Conservation (phyloP, 2,113 vertebrate species). For the Dicrurus megarhynchus region DNA sequence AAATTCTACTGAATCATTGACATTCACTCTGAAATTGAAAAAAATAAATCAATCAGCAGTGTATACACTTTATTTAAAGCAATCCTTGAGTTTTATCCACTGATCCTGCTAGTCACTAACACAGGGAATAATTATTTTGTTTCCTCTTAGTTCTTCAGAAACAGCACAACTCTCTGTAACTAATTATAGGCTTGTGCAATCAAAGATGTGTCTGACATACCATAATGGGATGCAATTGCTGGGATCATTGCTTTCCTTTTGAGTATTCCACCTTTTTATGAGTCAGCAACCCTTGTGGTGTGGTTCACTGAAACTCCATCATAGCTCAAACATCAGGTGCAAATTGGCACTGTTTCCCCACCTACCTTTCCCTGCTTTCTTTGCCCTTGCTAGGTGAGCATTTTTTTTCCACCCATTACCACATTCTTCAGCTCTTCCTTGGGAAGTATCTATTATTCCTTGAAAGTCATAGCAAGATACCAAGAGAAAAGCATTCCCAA, state of each 20-base stretch:
- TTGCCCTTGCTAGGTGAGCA: background rate
- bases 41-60: background rate
- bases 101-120: background rate
- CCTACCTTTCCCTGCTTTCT: background rate
- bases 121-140: background rate
- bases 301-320: slow-evolving; percentile 32
- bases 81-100: background rate
- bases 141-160: background rate
- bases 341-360: background rate
- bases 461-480: background rate
- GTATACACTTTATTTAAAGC: background rate
- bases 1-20: background rate
- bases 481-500: background rate
- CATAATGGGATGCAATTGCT: slow-evolving; percentile 4
- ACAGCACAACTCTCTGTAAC: background rate
- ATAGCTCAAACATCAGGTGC: background rate
- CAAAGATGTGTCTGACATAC: background rate
- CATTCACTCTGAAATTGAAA: background rate
- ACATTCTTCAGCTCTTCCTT: background rate
- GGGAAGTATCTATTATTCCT: background rate
- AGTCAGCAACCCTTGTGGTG: background rate
- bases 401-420: background rate
- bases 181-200: slow-evolving; percentile 28
- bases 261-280: slow-evolving; percentile 1
- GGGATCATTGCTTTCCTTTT: slow-evolving; percentile 31